phyloP scores from a whole-genome alignment of 1,140 invertebrate species.

The Onthophagus taurus region DNA sequence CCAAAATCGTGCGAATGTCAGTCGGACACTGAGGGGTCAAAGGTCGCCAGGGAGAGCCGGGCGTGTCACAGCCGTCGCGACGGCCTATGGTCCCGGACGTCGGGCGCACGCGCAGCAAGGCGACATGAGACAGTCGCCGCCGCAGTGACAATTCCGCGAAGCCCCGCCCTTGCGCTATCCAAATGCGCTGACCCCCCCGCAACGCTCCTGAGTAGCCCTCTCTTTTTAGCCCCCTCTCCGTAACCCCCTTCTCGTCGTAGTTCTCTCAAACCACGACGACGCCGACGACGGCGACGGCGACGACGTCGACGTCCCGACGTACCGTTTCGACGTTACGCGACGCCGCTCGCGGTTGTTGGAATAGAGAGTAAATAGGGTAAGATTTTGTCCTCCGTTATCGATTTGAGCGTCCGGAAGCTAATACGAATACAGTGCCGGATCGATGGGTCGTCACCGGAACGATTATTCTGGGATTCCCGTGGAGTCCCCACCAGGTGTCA shows the following conservation, averaged over 20 bases:
- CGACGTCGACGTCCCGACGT: too few relatives aligned
- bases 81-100: constrained; percentile 35
- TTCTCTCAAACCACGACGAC: too few relatives aligned
- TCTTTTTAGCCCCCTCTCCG: too few relatives aligned
- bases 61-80: constrained; percentile 35
- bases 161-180: constrained; percentile 30
- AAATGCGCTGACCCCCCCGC: constrained; percentile 19
- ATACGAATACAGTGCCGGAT: too few relatives aligned
- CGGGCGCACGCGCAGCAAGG: constrained; percentile 32
- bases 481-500: constrained; percentile 29
- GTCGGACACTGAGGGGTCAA: constrained; percentile 34
- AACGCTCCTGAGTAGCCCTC: not conserved
- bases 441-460: not conserved
- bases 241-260: too few relatives aligned
- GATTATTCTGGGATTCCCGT: not conserved
- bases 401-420: too few relatives aligned
- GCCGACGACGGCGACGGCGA: too few relatives aligned
- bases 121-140: constrained; percentile 36
- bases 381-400: too few relatives aligned
- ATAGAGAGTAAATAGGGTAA: too few relatives aligned
- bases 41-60: constrained; percentile 36
- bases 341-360: too few relatives aligned
- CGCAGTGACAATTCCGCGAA: constrained; percentile 35
- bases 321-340: too few relatives aligned
- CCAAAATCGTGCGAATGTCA: constrained; percentile 12